These are phyloP conservation scores for Pristionchus maxplancki DNA, from an alignment of 2,888 invertebrate species.

Conservation along the genomic window DNA sequence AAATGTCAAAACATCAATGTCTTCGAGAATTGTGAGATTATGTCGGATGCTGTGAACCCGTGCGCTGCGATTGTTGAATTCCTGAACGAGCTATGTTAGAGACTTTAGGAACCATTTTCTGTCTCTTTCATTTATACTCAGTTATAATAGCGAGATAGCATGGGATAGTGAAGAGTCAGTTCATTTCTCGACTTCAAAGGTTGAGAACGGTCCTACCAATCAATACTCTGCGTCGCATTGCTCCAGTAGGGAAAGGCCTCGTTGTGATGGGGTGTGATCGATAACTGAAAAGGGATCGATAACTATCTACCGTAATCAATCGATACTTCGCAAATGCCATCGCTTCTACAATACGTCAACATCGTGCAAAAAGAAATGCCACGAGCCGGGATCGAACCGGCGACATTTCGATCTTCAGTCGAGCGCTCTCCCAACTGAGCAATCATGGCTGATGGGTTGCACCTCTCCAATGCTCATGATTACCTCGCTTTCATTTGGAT, in stretches of 20 bases:
- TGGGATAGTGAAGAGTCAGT: too few species aligned
- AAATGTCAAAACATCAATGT: too few species aligned
- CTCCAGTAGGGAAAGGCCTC: conserved; percentile 62
- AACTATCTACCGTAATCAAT: too few species aligned
- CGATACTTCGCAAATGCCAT: too few species aligned
- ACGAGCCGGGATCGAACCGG: too few species aligned
- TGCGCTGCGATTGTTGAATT: conserved; percentile 29
- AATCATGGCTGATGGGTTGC: not conserved
- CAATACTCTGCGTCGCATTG: not conserved
- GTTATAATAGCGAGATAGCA: too few species aligned
- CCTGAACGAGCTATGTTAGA: not conserved
- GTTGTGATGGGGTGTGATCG: conserved; percentile 56
- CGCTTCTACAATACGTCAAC: conserved; percentile 38
- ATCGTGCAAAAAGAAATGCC: too few species aligned
- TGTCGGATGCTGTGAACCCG: conserved; percentile 10
- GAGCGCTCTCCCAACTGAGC: too few species aligned
- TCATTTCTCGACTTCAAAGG: not conserved
- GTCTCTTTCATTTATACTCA: not conserved
- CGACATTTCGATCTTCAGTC: too few species aligned
- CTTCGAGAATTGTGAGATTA: not conserved
- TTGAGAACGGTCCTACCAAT: conserved; percentile 1
- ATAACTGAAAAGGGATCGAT: conserved; percentile 33
- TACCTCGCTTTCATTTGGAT: too few species aligned
- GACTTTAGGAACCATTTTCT: not conserved
- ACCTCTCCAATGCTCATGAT: too few species aligned